These are phyloP conservation scores for Lycocerus yunnanus DNA, from an alignment of 2,888 invertebrate species.

Conservation along the genomic window DNA sequence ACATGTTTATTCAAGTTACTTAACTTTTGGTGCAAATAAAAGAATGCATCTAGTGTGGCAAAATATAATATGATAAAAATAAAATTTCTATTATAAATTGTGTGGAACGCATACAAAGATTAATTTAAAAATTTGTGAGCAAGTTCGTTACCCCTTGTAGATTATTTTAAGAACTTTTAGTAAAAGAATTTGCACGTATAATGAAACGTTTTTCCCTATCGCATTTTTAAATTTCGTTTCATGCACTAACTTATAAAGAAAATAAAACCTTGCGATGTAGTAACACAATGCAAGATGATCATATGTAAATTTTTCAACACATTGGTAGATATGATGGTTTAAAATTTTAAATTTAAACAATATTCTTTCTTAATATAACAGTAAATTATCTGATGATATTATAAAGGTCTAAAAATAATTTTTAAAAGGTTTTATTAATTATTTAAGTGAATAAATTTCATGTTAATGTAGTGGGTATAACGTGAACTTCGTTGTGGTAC, in stretches of 20 bases:
- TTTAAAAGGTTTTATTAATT: not conserved
- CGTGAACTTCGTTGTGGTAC: not conserved
- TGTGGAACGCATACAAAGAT: not conserved
- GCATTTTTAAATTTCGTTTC: conserved; percentile 8
- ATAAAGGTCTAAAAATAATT: not conserved
- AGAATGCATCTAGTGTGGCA: not conserved
- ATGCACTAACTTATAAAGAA: conserved; percentile 1
- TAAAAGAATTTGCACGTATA: conserved; percentile 10
- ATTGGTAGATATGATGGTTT: not conserved
- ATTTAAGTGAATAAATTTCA: not conserved
- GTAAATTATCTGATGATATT: not conserved
- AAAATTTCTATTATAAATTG: not conserved
- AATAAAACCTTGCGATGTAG: not conserved
- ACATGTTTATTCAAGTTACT: not conserved
- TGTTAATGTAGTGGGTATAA: not conserved
- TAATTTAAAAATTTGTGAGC: not conserved
- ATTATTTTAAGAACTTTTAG: conserved; percentile 10
- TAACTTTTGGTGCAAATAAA: not conserved
- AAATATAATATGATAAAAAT: not conserved
- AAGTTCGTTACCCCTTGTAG: conserved; percentile 10
- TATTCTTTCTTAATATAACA: not conserved
- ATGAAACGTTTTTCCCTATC: conserved; percentile 9
- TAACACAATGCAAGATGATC: not conserved
- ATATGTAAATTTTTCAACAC: not conserved
- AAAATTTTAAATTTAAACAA: not conserved